phyloP scores from a whole-genome alignment of 2,797 vertebrate genomes.

The Neopelma chrysocephalum region DNA sequence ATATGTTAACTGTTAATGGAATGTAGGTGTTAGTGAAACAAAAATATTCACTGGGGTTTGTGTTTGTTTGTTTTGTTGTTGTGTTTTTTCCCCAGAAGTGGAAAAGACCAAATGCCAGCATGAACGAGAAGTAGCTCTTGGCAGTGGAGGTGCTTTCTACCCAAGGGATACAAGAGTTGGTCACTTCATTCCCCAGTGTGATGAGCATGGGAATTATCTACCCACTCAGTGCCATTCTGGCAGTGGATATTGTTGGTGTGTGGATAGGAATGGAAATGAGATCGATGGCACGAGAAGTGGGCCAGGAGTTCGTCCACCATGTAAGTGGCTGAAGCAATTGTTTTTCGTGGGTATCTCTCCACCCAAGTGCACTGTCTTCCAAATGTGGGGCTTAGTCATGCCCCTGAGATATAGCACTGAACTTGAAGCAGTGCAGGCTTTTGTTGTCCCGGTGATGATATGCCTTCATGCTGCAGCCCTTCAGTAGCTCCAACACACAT shows the following conservation, averaged over 20 bases:
- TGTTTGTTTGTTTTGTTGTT: not conserved
- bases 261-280: constrained; percentile 86
- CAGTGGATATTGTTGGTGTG: constrained; percentile 92
- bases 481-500: not conserved
- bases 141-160: not conserved
- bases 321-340: constrained; percentile 78
- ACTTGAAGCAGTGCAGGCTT: not conserved
- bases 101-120: constrained; percentile 86
- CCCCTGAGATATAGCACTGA: not conserved
- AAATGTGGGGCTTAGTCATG: not conserved
- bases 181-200: constrained; percentile 86
- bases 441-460: not conserved
- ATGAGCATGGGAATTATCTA: constrained; percentile 82
- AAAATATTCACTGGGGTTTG: not conserved
- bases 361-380: not conserved
- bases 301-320: constrained; percentile 82
- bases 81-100: constrained; percentile 47
- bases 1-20: not conserved
- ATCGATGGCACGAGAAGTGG: constrained; percentile 83
- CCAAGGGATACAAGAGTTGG: constrained; percentile 68
- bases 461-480: not conserved
- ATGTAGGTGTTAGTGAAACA: not conserved
- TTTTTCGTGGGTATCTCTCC: not conserved
- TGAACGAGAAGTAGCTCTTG: constrained; percentile 80
- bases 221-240: constrained; percentile 87